Conservation (phyloP, 2,797 vertebrate species). For the Furcifer pardalis region DNA sequence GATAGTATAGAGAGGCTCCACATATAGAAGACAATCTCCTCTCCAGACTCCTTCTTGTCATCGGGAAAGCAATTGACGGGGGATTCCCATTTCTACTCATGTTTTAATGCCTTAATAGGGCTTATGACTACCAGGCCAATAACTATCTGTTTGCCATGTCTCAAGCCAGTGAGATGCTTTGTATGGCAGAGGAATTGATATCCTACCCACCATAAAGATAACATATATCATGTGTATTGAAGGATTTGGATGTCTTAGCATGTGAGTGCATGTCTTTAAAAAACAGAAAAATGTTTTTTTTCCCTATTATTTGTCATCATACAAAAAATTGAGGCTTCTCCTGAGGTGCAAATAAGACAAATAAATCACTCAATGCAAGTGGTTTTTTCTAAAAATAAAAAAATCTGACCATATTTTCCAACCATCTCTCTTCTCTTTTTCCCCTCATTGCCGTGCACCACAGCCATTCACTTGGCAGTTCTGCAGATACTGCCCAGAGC, state of each 20-base stretch:
- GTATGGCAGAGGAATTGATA: not conserved
- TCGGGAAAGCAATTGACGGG: no score
- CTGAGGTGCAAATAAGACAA: no score
- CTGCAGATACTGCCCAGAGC: not conserved
- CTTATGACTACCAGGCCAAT: no score
- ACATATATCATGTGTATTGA: not conserved
- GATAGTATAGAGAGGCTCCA: no score
- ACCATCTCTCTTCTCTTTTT: not conserved
- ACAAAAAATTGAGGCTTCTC: not conserved
- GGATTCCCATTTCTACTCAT: no score
- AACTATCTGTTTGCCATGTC: no score
- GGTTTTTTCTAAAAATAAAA: not conserved
- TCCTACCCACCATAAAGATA: not conserved
- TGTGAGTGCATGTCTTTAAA: not conserved
- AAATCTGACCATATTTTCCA: not conserved
- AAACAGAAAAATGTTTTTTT: not conserved
- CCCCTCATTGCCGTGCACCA: not conserved
- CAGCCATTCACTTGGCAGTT: slow-evolving; percentile 15
- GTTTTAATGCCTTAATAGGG: no score
- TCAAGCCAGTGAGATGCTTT: not conserved
- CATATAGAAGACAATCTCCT: no score
- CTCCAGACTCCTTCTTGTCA: no score
- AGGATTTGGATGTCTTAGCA: not conserved
- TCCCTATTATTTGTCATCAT: not conserved
- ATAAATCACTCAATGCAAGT: not conserved